Percentiles rank a stretch among this genome's conserved stretches.
phyloP scores from a whole-genome alignment of 2,888 invertebrate species.

The Rambutsinella grinnellia region DNA sequence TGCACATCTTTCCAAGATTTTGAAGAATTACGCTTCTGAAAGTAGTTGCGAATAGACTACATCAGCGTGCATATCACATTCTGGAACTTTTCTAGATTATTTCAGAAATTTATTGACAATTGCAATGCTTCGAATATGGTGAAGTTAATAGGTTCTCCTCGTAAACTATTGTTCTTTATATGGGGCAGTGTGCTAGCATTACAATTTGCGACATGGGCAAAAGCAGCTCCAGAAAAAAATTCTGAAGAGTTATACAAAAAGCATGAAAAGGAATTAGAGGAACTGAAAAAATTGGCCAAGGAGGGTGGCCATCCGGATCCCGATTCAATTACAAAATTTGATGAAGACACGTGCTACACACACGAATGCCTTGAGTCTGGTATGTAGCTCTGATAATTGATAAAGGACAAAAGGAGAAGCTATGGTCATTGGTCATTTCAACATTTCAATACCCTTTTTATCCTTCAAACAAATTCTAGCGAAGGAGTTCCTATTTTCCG shows the following conservation, averaged over 20 bases:
- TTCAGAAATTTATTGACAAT: too few relatives aligned
- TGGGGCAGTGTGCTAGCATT: too few relatives aligned
- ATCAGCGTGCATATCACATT: too few relatives aligned
- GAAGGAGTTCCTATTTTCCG: constrained; percentile 26
- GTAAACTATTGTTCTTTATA: too few relatives aligned
- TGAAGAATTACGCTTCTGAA: background rate
- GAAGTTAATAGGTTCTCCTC: too few relatives aligned
- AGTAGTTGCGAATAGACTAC: background rate
- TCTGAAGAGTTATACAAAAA: constrained; percentile 14
- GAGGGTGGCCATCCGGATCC: constrained; percentile 32
- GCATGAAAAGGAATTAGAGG: constrained; percentile 18
- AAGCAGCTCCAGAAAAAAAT: background rate
- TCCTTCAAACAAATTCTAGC: constrained; percentile 8
- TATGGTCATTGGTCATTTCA: background rate
- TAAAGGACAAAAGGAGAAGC: background rate
- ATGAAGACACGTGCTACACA: constrained; percentile 35
- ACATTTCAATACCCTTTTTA: background rate
- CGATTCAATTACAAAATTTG: constrained; percentile 29
- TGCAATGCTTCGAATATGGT: too few relatives aligned
- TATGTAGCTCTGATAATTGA: background rate
- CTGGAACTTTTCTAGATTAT: too few relatives aligned
- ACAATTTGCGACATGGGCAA: too few relatives aligned
- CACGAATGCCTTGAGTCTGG: constrained; percentile 41
- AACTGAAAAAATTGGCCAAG: constrained; percentile 28
- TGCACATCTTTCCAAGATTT: background rate